phyloP scores from a whole-genome alignment of 1,140 invertebrate species.

The Eriocheir sinensis region DNA sequence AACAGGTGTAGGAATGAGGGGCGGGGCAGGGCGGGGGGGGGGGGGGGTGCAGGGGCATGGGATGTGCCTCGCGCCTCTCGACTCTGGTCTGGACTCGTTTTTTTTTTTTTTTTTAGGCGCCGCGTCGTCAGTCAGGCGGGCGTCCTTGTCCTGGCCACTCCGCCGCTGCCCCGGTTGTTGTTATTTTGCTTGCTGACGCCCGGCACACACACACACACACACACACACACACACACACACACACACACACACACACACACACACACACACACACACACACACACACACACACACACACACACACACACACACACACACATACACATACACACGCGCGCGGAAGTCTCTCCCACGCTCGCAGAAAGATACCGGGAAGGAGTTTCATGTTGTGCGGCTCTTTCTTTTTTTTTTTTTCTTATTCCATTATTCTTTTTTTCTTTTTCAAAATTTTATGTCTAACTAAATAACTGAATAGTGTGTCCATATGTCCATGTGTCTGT shows the following conservation, averaged over 20 bases:
- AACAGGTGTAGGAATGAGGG: no score
- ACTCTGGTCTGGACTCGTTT: not conserved
- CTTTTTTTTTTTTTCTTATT: not conserved
- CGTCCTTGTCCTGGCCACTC: not conserved
- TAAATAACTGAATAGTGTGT: slow-evolving; percentile 33
- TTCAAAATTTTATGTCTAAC: not conserved
- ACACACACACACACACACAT: not conserved
- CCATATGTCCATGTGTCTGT: slow-evolving; percentile 17
- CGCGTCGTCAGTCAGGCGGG: not conserved
- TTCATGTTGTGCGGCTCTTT: not conserved
- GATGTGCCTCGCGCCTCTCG: not conserved
- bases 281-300: not conserved
- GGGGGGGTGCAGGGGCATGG: no score
- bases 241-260: not conserved
- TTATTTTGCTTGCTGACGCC: not conserved
- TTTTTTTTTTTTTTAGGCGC: not conserved
- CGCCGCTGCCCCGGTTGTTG: not conserved
- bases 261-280: not conserved
- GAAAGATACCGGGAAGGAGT: not conserved
- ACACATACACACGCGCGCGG: not conserved
- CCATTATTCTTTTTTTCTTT: not conserved
- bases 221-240: not conserved
- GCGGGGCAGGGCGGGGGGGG: no score
- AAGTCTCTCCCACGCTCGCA: not conserved
- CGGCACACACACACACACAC: not conserved